Evolutionary conservation across 2,113 vertebrate species (phyloP).

Genomic region (Lycocorax pyrrhopterus): DNA sequence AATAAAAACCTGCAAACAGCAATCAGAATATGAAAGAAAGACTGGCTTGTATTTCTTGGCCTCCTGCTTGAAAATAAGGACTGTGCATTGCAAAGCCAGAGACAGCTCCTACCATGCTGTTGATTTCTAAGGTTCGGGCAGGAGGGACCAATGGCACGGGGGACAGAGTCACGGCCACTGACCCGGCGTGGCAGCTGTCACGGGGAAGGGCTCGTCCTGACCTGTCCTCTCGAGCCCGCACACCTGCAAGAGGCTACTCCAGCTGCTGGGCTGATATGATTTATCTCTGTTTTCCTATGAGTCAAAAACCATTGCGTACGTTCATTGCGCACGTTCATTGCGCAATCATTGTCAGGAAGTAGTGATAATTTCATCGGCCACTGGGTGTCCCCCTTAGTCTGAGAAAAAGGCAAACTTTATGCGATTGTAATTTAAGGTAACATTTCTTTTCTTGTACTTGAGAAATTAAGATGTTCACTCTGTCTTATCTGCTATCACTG

Average conservation of each 20-base stretch:
- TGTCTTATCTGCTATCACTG: neutral
- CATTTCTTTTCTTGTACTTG: neutral
- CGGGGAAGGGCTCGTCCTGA: neutral
- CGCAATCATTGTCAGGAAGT: neutral
- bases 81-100: neutral
- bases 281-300: neutral
- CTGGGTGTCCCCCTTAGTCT: neutral
- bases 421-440: neutral
- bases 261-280: rapidly evolving
- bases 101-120: rapidly evolving
- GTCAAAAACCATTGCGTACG: rapidly evolving
- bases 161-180: neutral
- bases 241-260: neutral
- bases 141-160: rapidly evolving
- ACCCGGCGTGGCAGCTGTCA: neutral
- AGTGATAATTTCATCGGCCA: neutral
- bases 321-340: rapidly evolving
- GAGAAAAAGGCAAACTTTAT: neutral
- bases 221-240: rapidly evolving
- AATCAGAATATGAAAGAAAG: neutral
- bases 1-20: neutral
- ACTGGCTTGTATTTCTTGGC: neutral
- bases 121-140: neutral
- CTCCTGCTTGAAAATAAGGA: neutral
- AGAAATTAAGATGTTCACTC: neutral